Base-by-base conservation (phyloP, 1,140 invertebrate genomes). In the Lanistes nyassanus region DNA sequence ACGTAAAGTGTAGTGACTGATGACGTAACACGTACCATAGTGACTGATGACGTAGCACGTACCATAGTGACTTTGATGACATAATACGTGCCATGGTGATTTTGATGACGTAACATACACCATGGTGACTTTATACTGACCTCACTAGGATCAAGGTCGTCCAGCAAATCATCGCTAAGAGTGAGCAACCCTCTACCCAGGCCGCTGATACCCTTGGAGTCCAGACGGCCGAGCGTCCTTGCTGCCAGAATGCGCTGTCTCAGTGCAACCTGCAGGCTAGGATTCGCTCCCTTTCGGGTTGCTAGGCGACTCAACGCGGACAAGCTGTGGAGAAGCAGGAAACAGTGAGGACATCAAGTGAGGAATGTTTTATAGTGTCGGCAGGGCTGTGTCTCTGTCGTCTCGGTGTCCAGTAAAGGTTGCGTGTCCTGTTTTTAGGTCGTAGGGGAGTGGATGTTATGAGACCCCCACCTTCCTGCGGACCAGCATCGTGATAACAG, bases 171-270 rank as follows among this genome's bases (percentile, higher is more conserved):
- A 13, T 42, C 55, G 29, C 55, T 39, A 21, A 72, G 37, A 23
- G 70, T 11, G 55, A 72, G 70, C 31, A 72, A 37, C 26, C 70
- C 70, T n/a, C 60, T 72, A 55, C 70, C 70, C 53, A 72, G 70
- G n/a, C 56, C 56, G 34, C 23, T 58, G 56, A 74, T 56, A 60
- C 29, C 26, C 37, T 34, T 39, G 21, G 69, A n/a, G 67, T 75
- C 72, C 29, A 72, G 69, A 7, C 39, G n/a, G 34, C 53, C 51
- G 26, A 78, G 66, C n/a, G 51, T 11, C 1, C 23, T 7, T n/a
- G 19, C 31, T 21, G 19, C 56, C 9, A 56, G 34, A 21, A 72
- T 26, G 11, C 70, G 69, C 26, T 66, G 66, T 37, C 76, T 70
- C 37, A 78, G 51, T 23, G 72, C 67, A 36, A 70, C 58, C 26